Percentiles rank a stretch among this genome's conserved stretches.
These are phyloP conservation scores for Acrocephalus scirpaceus DNA, from an alignment of 2,797 vertebrate genomes.

Conservation along the genomic window DNA sequence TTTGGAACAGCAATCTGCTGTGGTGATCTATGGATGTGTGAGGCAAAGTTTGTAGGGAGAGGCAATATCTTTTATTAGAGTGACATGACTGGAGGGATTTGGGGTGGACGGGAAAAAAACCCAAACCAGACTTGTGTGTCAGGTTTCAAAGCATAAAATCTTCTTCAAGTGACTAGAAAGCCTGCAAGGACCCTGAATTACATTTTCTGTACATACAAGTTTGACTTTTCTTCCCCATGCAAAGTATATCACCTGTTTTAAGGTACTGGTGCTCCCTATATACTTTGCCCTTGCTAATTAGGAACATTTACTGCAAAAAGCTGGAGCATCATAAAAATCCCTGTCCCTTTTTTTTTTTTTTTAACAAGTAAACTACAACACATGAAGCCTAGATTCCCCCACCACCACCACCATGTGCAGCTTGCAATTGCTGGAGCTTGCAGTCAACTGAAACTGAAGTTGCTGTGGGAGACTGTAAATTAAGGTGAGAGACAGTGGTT, in stretches of 20 bases:
- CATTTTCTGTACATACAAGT: not conserved
- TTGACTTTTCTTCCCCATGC: not conserved
- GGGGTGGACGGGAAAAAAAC: not conserved
- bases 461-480: not conserved
- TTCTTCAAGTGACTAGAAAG: not conserved
- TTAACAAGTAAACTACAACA: not conserved
- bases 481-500: not conserved
- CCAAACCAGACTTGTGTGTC: not conserved
- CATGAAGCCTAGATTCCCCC: fast-evolving
- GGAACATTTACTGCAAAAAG: not conserved
- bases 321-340: not conserved
- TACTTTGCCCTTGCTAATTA: not conserved
- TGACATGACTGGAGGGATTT: not conserved
- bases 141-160: slow-evolving; percentile 37
- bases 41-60: slow-evolving; percentile 12
- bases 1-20: slow-evolving; percentile 16
- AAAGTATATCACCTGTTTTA: not conserved
- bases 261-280: not conserved
- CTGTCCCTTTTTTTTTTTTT: not conserved
- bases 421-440: not conserved
- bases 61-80: slow-evolving; percentile 7
- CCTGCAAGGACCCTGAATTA: not conserved
- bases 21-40: not conserved
- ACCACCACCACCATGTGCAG: not conserved
- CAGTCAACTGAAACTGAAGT: not conserved